Base-by-base conservation (phyloP, 2,888 invertebrate species). In the Lasioglossum zephyrum region DNA sequence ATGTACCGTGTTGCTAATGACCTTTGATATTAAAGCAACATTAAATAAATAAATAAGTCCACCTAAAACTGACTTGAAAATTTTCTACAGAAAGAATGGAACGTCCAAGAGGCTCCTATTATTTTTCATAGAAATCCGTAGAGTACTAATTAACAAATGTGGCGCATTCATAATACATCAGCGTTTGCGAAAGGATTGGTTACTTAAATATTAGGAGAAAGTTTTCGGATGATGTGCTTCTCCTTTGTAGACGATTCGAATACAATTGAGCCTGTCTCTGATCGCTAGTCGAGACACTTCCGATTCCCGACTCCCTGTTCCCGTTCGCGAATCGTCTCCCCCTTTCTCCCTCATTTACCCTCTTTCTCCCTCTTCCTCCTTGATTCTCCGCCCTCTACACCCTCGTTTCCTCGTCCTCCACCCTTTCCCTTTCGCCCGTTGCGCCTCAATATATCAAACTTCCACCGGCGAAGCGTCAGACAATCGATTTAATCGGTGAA, bases 401-500 rank as follows among this genome's bases (percentile, higher is more conserved):
- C 63, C 63, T 31, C 31, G 26, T 31, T 26, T 26, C 31, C 63
- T 13, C 39, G 22, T 16, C 41, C 18, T 60, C 60, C 22, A 36
- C 26, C 49, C 22, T 36, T n/a, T 49, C 36, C n/a, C 66, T 44
- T 69, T 73, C 60, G 66, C 66, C 77, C 73, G 22, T 79, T 41
- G 49, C 72, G 47, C 77, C 82, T 87, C 86, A 79, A 92, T 92
- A 92, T 87, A 88, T 92, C 92, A 91, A 90, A 92, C 87, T 86
- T 87, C 90, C 87, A 79, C 66, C 87, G 82, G 87, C 81, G 87
- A 87, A 87, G 88, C 91, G 88, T 92, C 88, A 87, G 91, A 91
- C 92, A 92, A 92, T 92, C 92, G 92, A 91, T 92, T 92, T 91
- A 92, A 92, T 92, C 92, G 91, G 81, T 92, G 88, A 91, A 91